Percentiles rank a stretch among this genome's conserved stretches.
These are phyloP conservation scores for Xanthia icteritia DNA, from an alignment of 2,888 invertebrate species.

Conservation along the genomic window DNA sequence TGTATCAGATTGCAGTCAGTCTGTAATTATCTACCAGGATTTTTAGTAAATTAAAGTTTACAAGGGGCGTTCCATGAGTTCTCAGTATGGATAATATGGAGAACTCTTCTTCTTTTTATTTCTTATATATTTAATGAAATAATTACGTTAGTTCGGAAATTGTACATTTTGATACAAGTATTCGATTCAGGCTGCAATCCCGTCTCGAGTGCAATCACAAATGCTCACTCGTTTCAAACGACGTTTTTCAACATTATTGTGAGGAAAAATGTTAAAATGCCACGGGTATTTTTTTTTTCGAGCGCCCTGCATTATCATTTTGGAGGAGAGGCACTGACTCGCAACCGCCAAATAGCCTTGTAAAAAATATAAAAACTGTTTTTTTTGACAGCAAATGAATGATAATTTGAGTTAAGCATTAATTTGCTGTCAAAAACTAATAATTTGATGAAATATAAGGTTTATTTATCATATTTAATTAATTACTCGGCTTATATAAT, in stretches of 20 bases:
- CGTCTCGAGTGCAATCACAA: background rate
- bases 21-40: too few species aligned
- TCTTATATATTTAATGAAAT: background rate
- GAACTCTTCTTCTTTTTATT: background rate
- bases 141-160: background rate
- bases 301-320: background rate
- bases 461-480: background rate
- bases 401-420: background rate
- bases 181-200: background rate
- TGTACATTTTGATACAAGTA: background rate
- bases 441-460: background rate
- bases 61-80: background rate
- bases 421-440: background rate
- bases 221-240: background rate
- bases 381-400: background rate
- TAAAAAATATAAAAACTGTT: background rate
- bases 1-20: background rate
- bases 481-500: background rate
- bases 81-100: background rate
- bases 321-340: background rate
- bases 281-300: background rate
- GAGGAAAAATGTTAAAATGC: background rate
- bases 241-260: background rate
- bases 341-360: background rate
- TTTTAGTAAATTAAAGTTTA: background rate